A percentile compares a stretch with the other conserved stretches of the same genome.
These are phyloP conservation scores for Achatina immaculata DNA, from an alignment of 1,140 invertebrate species.

Conservation along the genomic window DNA sequence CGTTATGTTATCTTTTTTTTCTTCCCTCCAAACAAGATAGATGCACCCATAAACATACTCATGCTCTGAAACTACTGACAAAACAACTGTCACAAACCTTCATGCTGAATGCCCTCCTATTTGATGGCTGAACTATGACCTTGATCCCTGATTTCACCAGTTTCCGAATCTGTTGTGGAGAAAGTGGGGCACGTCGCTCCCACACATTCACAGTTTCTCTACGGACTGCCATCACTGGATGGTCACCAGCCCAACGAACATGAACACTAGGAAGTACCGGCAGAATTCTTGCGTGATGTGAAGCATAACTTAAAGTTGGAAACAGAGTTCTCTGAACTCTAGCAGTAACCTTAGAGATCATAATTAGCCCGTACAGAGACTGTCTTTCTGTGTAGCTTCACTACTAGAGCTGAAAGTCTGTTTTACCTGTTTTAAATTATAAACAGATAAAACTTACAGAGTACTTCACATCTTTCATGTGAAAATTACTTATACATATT, in stretches of 20 bases:
- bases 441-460: too few relatives aligned
- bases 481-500: too few relatives aligned
- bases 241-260: constrained; percentile 16
- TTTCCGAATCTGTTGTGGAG: constrained; percentile 90
- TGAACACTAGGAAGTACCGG: background rate
- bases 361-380: too few relatives aligned
- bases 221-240: constrained; percentile 69
- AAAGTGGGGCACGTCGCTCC: constrained; percentile 95
- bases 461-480: too few relatives aligned
- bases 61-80: background rate
- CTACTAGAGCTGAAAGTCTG: too few relatives aligned
- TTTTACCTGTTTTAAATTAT: too few relatives aligned
- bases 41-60: too few relatives aligned
- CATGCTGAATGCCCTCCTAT: constrained; percentile 96
- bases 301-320: background rate
- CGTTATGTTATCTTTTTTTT: too few relatives aligned
- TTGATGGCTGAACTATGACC: constrained; percentile 98
- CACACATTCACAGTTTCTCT: constrained; percentile 97
- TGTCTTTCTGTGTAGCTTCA: too few relatives aligned
- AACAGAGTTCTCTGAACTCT: background rate
- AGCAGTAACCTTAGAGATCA: background rate
- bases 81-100: constrained; percentile 75
- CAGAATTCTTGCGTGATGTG: constrained; percentile 3
- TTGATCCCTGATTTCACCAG: constrained; percentile 87
- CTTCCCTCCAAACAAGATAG: too few relatives aligned